These are phyloP conservation scores for Girardinichthys multiradiatus DNA, from an alignment of 2,113 vertebrate species.

Conservation along the genomic window DNA sequence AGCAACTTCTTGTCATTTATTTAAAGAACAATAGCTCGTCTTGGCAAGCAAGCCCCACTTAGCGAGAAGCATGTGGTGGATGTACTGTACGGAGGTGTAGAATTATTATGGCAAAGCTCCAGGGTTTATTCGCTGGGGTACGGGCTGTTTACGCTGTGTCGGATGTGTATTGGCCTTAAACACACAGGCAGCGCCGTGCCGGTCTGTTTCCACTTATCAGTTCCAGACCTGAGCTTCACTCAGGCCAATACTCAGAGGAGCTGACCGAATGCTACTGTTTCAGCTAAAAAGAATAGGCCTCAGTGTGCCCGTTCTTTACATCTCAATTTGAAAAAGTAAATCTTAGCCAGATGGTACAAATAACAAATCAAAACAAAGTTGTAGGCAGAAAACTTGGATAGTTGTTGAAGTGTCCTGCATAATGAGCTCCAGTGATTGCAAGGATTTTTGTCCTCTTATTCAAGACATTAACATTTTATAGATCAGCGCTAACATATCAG, in stretches of 20 bases:
- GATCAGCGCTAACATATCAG: background rate
- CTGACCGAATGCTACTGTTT: constrained; percentile 75
- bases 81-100: constrained; percentile 55
- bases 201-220: constrained; percentile 89
- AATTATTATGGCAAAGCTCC: constrained; percentile 64
- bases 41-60: no score
- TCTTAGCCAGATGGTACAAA: constrained; percentile 53
- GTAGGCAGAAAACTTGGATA: constrained; percentile 7
- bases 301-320: constrained; percentile 44
- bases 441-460: background rate
- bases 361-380: constrained; percentile 12
- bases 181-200: constrained; percentile 64
- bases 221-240: constrained; percentile 83
- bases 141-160: constrained; percentile 76
- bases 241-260: constrained; percentile 65
- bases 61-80: constrained; percentile 53
- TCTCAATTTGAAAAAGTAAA: constrained; percentile 49
- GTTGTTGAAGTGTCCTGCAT: constrained; percentile 1
- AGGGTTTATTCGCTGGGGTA: constrained; percentile 55
- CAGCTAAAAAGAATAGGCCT: constrained; percentile 48
- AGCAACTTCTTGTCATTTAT: constrained; percentile 23
- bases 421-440: constrained; percentile 3
- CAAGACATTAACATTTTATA: constrained; percentile 13
- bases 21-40: constrained; percentile 48
- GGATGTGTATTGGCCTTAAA: constrained; percentile 79